These are phyloP conservation scores for Taenioides sp. DNA, from an alignment of 2,797 vertebrate species.

Conservation along the genomic window DNA sequence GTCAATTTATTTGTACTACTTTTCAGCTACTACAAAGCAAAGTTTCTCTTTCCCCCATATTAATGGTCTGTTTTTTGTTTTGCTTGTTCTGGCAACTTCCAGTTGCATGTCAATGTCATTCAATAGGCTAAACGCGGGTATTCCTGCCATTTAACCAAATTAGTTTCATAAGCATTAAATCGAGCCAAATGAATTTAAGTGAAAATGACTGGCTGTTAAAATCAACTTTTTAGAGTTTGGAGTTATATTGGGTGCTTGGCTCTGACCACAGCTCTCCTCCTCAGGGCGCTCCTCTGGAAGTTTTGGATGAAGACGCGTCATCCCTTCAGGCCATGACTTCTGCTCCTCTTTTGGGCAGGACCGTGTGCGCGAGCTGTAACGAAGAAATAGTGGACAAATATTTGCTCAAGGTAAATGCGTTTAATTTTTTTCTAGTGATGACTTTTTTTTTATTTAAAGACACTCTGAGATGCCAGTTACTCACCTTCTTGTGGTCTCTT, in stretches of 20 bases:
- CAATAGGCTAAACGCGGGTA: background rate
- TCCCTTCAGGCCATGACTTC: constrained; percentile 87
- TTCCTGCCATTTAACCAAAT: background rate
- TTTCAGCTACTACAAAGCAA: background rate
- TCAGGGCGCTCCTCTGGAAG: constrained; percentile 78
- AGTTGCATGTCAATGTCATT: background rate
- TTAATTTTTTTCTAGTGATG: background rate
- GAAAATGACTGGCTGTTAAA: background rate
- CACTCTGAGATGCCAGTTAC: background rate
- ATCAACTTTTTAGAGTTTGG: background rate
- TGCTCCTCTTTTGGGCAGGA: constrained; percentile 77
- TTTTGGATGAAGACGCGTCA: constrained; percentile 83
- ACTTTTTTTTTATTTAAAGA: background rate
- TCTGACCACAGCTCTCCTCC: constrained; percentile 42
- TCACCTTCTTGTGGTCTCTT: constrained; percentile 36
- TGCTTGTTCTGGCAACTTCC: background rate
- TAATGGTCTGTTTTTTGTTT: too few species aligned
- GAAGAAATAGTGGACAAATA: constrained; percentile 93
- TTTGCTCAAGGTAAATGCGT: constrained; percentile 86
- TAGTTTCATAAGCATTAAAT: background rate
- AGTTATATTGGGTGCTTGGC: constrained; percentile 8
- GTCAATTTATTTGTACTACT: background rate
- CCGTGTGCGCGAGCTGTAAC: constrained; percentile 87
- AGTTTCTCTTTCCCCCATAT: background rate
- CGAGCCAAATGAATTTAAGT: background rate